A percentile compares a stretch with the other conserved stretches of the same genome.
Evolutionary conservation across 1,140 invertebrate genomes (phyloP).

Genomic region (Protaetia brevitarsis): DNA sequence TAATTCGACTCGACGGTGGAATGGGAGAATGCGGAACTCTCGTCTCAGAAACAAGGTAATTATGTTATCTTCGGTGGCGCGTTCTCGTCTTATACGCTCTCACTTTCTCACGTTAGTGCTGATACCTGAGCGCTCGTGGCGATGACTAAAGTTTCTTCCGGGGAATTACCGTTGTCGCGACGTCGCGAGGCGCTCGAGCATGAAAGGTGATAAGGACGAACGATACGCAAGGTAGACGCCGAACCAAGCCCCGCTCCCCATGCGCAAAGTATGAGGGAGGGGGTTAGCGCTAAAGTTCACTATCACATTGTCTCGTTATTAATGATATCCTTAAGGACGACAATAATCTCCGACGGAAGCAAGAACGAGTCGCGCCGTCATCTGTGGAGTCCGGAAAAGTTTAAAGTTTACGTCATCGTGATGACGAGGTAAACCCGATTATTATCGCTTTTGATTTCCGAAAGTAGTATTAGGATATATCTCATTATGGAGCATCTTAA

Average conservation of each 20-base stretch:
- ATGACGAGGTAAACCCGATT: neutral
- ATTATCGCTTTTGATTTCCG: neutral
- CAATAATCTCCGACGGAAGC: neutral
- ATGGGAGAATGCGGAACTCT: too few species aligned
- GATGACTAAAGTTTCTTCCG: conserved; percentile 28
- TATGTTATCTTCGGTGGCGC: conserved; percentile 32
- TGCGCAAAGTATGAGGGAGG: neutral
- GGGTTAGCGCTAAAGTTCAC: conserved; percentile 21
- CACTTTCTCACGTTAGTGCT: conserved; percentile 35
- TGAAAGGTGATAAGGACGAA: conserved; percentile 30
- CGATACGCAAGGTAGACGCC: conserved; percentile 26
- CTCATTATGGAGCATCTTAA: neutral
- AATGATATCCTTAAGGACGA: conserved; percentile 17
- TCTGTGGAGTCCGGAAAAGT: neutral
- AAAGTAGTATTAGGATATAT: too few species aligned
- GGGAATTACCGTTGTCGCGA: conserved; percentile 25
- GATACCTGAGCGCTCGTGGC: conserved; percentile 27
- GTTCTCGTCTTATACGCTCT: conserved; percentile 31
- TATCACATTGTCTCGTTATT: conserved; percentile 21
- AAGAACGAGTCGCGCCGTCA: neutral
- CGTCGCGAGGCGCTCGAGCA: conserved; percentile 25
- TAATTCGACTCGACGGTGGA: too few species aligned
- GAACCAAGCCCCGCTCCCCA: conserved; percentile 7
- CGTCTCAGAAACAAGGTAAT: conserved; percentile 26
- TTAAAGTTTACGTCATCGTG: neutral